These are phyloP conservation scores for Epicauta chinensis DNA, from an alignment of 1,140 invertebrate genomes.

Conservation along the genomic window DNA sequence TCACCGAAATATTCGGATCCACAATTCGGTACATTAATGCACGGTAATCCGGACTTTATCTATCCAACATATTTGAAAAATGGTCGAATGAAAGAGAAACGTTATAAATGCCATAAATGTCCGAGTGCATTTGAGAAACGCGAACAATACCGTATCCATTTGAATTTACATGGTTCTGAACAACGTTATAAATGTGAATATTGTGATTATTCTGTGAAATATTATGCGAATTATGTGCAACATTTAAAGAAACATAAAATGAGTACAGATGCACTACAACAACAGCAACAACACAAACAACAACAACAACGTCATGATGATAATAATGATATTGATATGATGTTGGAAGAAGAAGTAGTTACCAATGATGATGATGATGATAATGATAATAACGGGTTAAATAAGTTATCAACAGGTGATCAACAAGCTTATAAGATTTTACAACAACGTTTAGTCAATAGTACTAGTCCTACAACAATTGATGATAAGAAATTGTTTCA, in stretches of 20 bases:
- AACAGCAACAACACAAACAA: conserved; percentile 41
- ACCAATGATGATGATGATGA: conserved; percentile 38
- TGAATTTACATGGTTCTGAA: conserved; percentile 75
- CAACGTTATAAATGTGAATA: conserved; percentile 76
- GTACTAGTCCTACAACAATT: conserved; percentile 39
- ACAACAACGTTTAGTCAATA: conserved; percentile 38
- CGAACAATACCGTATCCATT: conserved; percentile 77
- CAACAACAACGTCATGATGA: conserved; percentile 37
- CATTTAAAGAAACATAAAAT: conserved; percentile 71
- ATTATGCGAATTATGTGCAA: conserved; percentile 75
- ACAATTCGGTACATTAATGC: conserved; percentile 58
- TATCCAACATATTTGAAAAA: conserved; percentile 71
- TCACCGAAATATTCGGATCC: conserved; percentile 45
- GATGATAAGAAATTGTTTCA: conserved; percentile 48
- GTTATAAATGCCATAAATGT: conserved; percentile 79
- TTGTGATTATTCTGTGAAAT: conserved; percentile 86
- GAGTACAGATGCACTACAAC: conserved; percentile 57
- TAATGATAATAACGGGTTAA: conserved; percentile 20
- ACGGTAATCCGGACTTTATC: conserved; percentile 67
- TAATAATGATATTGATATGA: conserved; percentile 26
- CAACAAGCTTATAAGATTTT: conserved; percentile 45
- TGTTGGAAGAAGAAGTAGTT: no score
- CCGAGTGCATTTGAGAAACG: conserved; percentile 83
- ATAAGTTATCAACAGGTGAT: conserved; percentile 48
- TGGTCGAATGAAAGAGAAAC: conserved; percentile 66